Evolutionary conservation across 2,113 vertebrate genomes (phyloP).

Genomic region (Odontophorus gujanensis): DNA sequence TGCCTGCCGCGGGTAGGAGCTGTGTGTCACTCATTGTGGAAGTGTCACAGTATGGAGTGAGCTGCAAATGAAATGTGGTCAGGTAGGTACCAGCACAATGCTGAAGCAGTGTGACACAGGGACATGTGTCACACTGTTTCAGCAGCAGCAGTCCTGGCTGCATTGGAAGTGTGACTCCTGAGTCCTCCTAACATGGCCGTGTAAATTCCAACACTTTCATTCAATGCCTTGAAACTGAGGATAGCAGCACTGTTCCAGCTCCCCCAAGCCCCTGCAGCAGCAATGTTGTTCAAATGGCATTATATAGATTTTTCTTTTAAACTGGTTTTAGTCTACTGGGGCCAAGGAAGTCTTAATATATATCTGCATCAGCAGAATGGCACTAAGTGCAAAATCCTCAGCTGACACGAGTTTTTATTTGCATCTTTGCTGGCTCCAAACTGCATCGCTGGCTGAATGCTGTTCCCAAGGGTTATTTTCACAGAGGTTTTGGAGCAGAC

Average conservation of each 20-base stretch:
- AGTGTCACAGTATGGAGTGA: not conserved
- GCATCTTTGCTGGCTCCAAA: slow-evolving; percentile 17
- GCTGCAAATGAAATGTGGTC: not conserved
- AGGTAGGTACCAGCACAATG: not conserved
- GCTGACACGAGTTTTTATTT: slow-evolving; percentile 30
- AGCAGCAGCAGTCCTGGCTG: not conserved
- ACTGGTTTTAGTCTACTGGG: not conserved
- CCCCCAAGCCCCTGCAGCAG: not conserved
- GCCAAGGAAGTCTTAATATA: slow-evolving; percentile 23
- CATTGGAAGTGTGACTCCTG: not conserved
- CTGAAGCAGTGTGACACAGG: too few species aligned
- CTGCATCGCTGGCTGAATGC: not conserved
- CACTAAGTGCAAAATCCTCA: slow-evolving; percentile 36
- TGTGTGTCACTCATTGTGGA: not conserved
- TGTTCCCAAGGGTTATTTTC: slow-evolving; percentile 42
- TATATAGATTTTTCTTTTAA: slow-evolving; percentile 29
- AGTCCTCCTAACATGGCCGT: not conserved
- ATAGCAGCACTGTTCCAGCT: not conserved
- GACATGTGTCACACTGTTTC: too few species aligned
- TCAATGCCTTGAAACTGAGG: not conserved
- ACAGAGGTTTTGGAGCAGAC: slow-evolving; percentile 32
- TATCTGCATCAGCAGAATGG: slow-evolving; percentile 14
- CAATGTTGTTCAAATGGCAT: not conserved
- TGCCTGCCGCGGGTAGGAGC: not conserved
- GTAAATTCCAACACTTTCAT: not conserved